Base-by-base conservation (phyloP, 2,888 invertebrate species). In the Folsomia candida region DNA sequence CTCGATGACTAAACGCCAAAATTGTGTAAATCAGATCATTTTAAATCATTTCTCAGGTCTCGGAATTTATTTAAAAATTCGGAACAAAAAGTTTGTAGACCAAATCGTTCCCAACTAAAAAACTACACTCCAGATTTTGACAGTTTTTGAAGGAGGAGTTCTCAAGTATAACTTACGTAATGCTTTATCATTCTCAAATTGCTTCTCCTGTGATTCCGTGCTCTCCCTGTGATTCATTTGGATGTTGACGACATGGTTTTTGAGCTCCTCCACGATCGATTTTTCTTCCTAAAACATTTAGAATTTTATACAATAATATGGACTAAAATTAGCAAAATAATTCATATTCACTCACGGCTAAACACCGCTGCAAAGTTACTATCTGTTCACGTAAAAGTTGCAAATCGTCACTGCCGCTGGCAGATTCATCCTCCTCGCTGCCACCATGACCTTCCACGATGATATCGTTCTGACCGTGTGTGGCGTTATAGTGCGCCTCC, bases 101-200 rank as follows among this genome's bases (percentile, higher is more conserved):
- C n/a, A n/a, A n/a, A n/a, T n/a, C n/a, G n/a, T n/a, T n/a, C n/a
- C n/a, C n/a, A n/a, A n/a, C n/a, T n/a, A n/a, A n/a, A n/a, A n/a
- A n/a, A n/a, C n/a, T n/a, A n/a, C n/a, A n/a, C n/a, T n/a, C n/a
- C n/a, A n/a, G n/a, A n/a, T n/a, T n/a, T n/a, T n/a, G n/a, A n/a
- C n/a, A n/a, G n/a, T n/a, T n/a, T n/a, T n/a, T n/a, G n/a, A n/a
- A n/a, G n/a, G n/a, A n/a, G n/a, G n/a, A n/a, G n/a, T n/a, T n/a
- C n/a, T n/a, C n/a, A n/a, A n/a, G n/a, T n/a, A n/a, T 59, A 14
- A 81, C 83, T 81, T 81, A 85, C 85, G 81, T 64, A 85, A 80
- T 47, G 83, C 82, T 80, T 85, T 84, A 63, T 83, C 84, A 61
- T 85, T 85, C 74, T 86, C 85, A 9, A 85, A 82, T 3, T 84